Evolutionary conservation across 2,888 invertebrate genomes (phyloP).

Genomic region (Ochropacha duplaris): DNA sequence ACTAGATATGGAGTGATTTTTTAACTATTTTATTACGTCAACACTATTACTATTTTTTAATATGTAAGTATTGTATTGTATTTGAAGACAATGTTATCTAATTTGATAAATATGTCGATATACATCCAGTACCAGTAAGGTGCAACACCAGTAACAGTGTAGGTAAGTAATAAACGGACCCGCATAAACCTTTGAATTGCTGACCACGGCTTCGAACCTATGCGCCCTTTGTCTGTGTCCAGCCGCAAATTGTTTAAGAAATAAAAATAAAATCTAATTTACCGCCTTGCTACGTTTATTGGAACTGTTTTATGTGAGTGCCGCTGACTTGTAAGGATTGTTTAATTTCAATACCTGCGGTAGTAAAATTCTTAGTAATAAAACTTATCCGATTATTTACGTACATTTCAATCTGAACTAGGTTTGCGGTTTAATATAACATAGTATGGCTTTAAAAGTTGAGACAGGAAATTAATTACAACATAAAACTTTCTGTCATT

Average conservation of each 20-base stretch:
- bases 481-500: not conserved
- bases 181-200: slow-evolving; percentile 82
- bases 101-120: slow-evolving; percentile 27
- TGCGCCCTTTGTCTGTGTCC: slow-evolving; percentile 76
- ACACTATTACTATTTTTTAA: no score
- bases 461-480: no score
- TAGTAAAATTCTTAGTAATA: slow-evolving; percentile 41
- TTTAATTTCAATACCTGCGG: slow-evolving; percentile 62
- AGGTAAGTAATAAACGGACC: slow-evolving; percentile 78
- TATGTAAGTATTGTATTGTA: no score
- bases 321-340: slow-evolving; percentile 63
- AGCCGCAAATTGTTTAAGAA: slow-evolving; percentile 80
- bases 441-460: no score
- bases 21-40: no score
- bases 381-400: slow-evolving; percentile 34
- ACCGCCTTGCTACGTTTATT: slow-evolving; percentile 77
- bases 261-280: slow-evolving; percentile 81
- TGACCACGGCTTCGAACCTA: slow-evolving; percentile 77
- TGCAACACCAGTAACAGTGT: slow-evolving; percentile 48
- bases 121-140: slow-evolving; percentile 17
- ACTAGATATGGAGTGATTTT: no score
- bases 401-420: not conserved
- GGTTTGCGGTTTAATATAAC: not conserved
- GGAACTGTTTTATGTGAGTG: slow-evolving; percentile 74
- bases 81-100: not conserved